phyloP scores from a whole-genome alignment of 2,797 vertebrate species.

The Fistularia commersonii region DNA sequence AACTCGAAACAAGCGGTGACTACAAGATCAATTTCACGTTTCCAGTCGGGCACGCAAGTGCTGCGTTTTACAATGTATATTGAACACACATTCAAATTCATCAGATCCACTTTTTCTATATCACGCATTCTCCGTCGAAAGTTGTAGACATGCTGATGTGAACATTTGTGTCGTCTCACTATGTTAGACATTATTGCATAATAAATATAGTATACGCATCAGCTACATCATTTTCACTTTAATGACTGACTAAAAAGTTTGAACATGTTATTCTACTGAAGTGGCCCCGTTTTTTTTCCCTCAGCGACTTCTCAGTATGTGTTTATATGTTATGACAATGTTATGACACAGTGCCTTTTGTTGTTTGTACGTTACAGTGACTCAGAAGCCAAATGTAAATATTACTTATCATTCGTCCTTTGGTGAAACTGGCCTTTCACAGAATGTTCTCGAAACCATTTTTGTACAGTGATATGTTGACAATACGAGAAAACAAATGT shows the following conservation, averaged over 20 bases:
- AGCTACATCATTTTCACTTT: constrained; percentile 2
- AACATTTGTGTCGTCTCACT: constrained; percentile 3
- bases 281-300: background rate
- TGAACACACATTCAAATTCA: constrained; percentile 4
- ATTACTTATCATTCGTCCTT: constrained; percentile 42
- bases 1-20: constrained; percentile 13
- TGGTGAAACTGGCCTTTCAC: constrained; percentile 78
- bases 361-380: constrained; percentile 53
- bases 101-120: background rate
- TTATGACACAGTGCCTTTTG: constrained; percentile 64
- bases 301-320: constrained; percentile 14
- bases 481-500: constrained; percentile 41
- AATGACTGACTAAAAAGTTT: constrained; percentile 5
- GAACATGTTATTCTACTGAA: background rate
- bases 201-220: constrained; percentile 2
- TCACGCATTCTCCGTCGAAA: constrained; percentile 1
- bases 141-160: background rate
- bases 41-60: constrained; percentile 13
- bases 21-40: constrained; percentile 24
- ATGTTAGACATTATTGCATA: constrained; percentile 14
- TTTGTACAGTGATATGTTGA: constrained; percentile 68
- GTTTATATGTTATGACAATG: constrained; percentile 46
- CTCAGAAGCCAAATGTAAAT: constrained; percentile 61
- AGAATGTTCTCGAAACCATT: constrained; percentile 41
- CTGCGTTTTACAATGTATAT: constrained; percentile 13